These are phyloP conservation scores for Cygnus buccinator DNA, from an alignment of 2,113 vertebrate genomes.

Conservation along the genomic window DNA sequence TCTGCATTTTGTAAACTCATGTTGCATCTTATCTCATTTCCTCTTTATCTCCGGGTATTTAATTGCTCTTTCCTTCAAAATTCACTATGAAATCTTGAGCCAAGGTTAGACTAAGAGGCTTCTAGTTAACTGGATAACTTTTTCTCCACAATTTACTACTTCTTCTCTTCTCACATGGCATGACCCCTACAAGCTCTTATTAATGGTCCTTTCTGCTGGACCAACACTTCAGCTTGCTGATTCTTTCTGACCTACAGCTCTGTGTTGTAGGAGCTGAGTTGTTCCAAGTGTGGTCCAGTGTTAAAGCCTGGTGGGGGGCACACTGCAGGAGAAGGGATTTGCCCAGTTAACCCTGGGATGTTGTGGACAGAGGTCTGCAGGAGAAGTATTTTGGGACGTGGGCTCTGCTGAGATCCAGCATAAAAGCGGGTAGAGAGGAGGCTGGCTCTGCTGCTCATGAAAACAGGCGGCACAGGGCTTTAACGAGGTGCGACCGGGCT, in stretches of 20 bases:
- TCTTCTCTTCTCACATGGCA: not conserved
- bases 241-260: not conserved
- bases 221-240: not conserved
- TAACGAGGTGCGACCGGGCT: not conserved
- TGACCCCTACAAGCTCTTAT: not conserved
- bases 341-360: not conserved
- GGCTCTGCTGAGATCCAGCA: not conserved
- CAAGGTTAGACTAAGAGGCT: constrained; percentile 36
- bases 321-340: not conserved
- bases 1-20: constrained; percentile 33
- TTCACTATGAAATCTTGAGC: constrained; percentile 22
- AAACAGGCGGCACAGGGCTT: not conserved
- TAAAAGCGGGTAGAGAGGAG: not conserved
- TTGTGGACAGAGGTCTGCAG: not conserved
- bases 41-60: constrained; percentile 56
- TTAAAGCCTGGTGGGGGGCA: not conserved
- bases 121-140: not conserved
- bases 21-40: constrained; percentile 67
- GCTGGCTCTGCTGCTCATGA: not conserved
- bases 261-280: not conserved
- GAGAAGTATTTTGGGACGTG: not conserved
- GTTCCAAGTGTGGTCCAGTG: not conserved
- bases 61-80: constrained; percentile 64
- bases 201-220: not conserved
- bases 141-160: not conserved